Evolutionary conservation across 1,140 invertebrate genomes (phyloP), one percentile per base, ranked within the genome.

Genomic region (Drosophila asahinai): DNA sequence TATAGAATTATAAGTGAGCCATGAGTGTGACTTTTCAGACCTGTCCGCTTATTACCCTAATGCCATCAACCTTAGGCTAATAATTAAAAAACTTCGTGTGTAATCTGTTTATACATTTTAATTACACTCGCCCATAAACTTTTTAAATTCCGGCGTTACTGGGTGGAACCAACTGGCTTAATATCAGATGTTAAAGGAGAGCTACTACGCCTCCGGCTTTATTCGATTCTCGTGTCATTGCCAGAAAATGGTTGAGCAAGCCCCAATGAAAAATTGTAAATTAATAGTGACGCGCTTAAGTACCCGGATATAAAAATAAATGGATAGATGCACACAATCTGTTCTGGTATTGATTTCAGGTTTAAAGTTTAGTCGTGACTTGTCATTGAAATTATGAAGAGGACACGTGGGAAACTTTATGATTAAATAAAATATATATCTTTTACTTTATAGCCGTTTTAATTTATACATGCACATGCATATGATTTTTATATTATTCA

Each of bases 291-390:
- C 55, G 52, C 54, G 30, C 25, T 40, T 25, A 67, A 12, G 38
- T 73, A 73, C 54, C 70, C 70, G 67, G 70, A 73, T 73, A 73
- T 73, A 38, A 52, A 51, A 43, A 42, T 12, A 61, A 73, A 73
- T 43, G 36, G 36, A 60, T 72, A 71, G 25, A 59, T 72, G 33
- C 47, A 49, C 67, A 72, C 66, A 48, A 17, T 40, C 11, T 40
- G 25, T 22, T 38, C 49, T 33, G 64, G 12, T 38, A 52, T 61
- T 43, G 47, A 38, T 73, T 71, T 73, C 70, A 73, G 67, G 70
- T 51, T 73, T 73, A 61, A 36, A 36, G 19, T n/a, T 59, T 51
- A 51, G n/a, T 73, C 70, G 70, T 73, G 70, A 72, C 70, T 72
- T 72, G 43, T 5, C 25, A 58, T 36, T 22, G 40, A 42, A 49